These are phyloP conservation scores for Rhabditoides inermis DNA, from an alignment of 2,888 invertebrate genomes.

Conservation along the genomic window DNA sequence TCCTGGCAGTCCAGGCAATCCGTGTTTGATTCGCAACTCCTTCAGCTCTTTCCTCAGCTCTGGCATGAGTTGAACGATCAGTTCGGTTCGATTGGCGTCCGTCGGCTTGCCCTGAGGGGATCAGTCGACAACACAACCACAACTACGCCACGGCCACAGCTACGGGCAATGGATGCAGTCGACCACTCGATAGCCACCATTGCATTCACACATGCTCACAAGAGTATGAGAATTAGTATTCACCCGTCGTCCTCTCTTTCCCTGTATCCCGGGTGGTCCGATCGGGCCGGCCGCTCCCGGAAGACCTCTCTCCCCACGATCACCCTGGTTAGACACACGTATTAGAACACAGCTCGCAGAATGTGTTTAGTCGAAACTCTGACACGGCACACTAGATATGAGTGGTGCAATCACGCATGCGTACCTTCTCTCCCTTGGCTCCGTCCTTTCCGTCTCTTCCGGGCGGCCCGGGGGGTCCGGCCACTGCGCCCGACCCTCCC, in stretches of 20 bases:
- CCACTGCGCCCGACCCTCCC: not conserved
- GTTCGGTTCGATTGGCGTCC: not conserved
- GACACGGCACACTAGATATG: too few relatives aligned
- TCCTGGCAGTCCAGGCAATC: slow-evolving; percentile 28
- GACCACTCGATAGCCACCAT: too few relatives aligned
- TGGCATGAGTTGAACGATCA: slow-evolving; percentile 22
- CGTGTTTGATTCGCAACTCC: slow-evolving; percentile 19
- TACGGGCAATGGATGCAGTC: too few relatives aligned
- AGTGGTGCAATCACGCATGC: too few relatives aligned
- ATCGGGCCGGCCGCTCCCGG: slow-evolving; percentile 40
- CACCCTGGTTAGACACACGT: too few relatives aligned
- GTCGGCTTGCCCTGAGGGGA: slow-evolving; percentile 9
- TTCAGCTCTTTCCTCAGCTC: slow-evolving; percentile 27
- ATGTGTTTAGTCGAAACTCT: too few relatives aligned
- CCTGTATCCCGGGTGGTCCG: slow-evolving; percentile 36
- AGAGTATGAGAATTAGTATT: slow-evolving; percentile 7
- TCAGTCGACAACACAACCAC: too few relatives aligned
- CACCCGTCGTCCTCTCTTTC: slow-evolving; percentile 42
- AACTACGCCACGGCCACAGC: too few relatives aligned
- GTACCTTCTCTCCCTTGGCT: too few relatives aligned
- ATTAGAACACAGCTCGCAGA: too few relatives aligned
- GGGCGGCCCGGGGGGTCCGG: slow-evolving; percentile 28
- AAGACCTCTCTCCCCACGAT: slow-evolving; percentile 35
- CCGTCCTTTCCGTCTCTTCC: slow-evolving; percentile 4
- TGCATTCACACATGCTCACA: not conserved